Base-by-base conservation (phyloP, 2,797 vertebrate species). In the Enteromius trimaculatus region DNA sequence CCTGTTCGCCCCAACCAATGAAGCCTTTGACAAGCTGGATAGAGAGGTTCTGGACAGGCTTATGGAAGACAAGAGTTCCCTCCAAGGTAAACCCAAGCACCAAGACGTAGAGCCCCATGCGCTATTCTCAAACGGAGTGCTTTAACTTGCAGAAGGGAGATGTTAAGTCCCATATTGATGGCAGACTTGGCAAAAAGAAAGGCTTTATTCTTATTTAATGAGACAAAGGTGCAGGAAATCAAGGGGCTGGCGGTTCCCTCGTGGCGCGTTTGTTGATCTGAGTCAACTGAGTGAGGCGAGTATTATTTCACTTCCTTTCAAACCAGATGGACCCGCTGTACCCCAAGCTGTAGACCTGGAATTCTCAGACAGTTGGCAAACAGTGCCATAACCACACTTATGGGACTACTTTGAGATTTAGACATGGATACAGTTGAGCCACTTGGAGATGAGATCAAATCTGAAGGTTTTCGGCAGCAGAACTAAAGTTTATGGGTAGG, bases 1-100 rank as follows among this genome's bases (percentile, higher is more conserved):
- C 8, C 90, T 99, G 31, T 99, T 99, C 88, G 98, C 97, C 83
- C 98, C 98, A 47, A 99, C 97, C 87, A 97, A 99, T 31, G 92
- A 96, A 5, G 98, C 98, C 88, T 99, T 99, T 86, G 94, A 95
- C 19, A 96, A 92, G 79, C 94, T 99, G 85, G 96, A 95, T 75
- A 91, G 90, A 1, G 95, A 94, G 0, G 87, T 96, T 19, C 84
- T 99, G 86, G 93, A 98, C 86, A 96, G 97, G 89, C 94, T 99
- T 87, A 93, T 95, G 95, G 87, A 90, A 19, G 94, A 99, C 91
- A 96, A 95, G 68, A 93, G 93, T 62, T 96, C 94, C 83, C 95
- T 97, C 39, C 92, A 96, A 95, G 98, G 98, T 99, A 96, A 82
- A 88, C 60, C 21, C 23, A 44, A 81, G 37, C 21, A 34, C 53